Conservation (phyloP, 2,113 vertebrate genomes). For the Elgaria multicarinata region DNA sequence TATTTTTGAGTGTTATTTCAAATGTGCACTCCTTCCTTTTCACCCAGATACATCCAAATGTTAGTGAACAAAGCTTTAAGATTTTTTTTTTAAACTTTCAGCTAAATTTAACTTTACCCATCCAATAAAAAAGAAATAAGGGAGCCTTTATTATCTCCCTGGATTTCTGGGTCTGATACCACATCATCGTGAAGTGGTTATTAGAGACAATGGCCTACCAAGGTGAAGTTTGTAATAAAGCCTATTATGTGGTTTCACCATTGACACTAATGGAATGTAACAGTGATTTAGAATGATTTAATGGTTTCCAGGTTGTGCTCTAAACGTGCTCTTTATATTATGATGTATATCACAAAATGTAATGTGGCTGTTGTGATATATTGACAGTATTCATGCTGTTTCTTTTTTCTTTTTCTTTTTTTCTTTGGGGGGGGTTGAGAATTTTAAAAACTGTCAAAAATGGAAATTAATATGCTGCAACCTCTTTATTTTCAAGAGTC, state of each 20-base stretch:
- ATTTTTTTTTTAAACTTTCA: conserved; percentile 80
- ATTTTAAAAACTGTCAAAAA: conserved; percentile 86
- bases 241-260: conserved; percentile 97
- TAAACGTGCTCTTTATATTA: conserved; percentile 99
- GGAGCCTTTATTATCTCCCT: conserved; percentile 86
- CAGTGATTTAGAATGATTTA: conserved; percentile 99
- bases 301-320: conserved; percentile 99
- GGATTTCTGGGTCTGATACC: conserved; percentile 86
- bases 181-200: conserved; percentile 88
- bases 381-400: conserved; percentile 90
- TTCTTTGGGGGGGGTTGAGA: conserved; percentile 52
- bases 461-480: conserved; percentile 82
- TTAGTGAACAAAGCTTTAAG: conserved; percentile 80
- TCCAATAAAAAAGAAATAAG: conserved; percentile 87
- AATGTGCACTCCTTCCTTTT: conserved; percentile 76
- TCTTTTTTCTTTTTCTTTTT: conserved; percentile 65
- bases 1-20: conserved; percentile 78
- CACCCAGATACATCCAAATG: conserved; percentile 78
- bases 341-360: conserved; percentile 98
- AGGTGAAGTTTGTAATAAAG: conserved; percentile 98
- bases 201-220: conserved; percentile 96
- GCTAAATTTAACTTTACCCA: conserved; percentile 88
- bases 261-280: conserved; percentile 99
- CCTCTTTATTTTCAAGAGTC: conserved; percentile 78
- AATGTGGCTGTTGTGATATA: conserved; percentile 98